Conservation (phyloP, 1,140 invertebrate species). For the Akabosia matsudoensis region DNA sequence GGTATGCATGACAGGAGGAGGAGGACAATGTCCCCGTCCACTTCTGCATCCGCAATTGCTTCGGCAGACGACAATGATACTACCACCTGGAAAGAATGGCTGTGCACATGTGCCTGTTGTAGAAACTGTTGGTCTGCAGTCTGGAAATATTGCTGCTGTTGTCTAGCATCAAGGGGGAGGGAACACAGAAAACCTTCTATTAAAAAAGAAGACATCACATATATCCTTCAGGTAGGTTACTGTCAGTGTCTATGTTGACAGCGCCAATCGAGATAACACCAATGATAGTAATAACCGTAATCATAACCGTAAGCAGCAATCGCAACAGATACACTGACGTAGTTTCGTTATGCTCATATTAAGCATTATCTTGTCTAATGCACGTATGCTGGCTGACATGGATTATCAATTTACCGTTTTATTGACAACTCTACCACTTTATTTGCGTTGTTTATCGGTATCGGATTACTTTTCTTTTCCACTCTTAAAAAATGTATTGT, state of each 20-base stretch:
- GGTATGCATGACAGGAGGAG: not conserved
- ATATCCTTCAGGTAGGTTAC: constrained; percentile 35
- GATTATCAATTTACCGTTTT: too few species aligned
- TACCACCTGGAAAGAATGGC: constrained; percentile 24
- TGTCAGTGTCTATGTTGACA: too few species aligned
- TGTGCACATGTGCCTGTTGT: constrained; percentile 30
- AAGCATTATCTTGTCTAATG: too few species aligned
- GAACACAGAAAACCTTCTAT: constrained; percentile 21
- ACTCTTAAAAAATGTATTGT: too few species aligned
- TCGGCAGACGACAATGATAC: not conserved
- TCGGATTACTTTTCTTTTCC: too few species aligned
- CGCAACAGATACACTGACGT: not conserved
- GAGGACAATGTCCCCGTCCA: constrained; percentile 4
- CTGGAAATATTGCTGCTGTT: constrained; percentile 35
- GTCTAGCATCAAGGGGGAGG: not conserved
- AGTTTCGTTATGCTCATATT: too few species aligned
- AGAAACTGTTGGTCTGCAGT: constrained; percentile 21
- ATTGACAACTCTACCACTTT: too few species aligned
- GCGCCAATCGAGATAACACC: too few species aligned
- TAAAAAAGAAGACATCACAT: constrained; percentile 37
- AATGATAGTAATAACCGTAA: not conserved
- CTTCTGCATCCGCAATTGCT: not conserved
- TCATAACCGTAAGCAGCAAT: not conserved
- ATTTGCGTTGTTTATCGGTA: too few species aligned
- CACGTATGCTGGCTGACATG: too few species aligned